Evolutionary conservation across 1,140 invertebrate genomes (phyloP), one percentile per base, ranked within the genome.

Genomic region (Hydropsyche tenuis): DNA sequence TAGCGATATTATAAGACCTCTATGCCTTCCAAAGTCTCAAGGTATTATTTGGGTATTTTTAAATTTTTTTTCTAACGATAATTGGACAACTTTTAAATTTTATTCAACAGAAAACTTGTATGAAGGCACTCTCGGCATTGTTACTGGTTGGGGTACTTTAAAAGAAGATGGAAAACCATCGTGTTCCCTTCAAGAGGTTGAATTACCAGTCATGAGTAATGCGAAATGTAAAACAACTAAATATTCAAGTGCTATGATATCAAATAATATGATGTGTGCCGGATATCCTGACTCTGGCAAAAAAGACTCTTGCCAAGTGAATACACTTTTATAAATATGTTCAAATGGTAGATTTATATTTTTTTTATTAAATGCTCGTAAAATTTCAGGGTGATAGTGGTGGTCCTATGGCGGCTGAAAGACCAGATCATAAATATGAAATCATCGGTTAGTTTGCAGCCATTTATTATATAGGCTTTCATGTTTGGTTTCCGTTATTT

Each of bases 251-350:
- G 87, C 88, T 42, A 92, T 93, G 90, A 95, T 95, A 68, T 92
- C 92, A 0, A 90, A 93, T 73, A 94, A 94, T 79, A 94, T 94
- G 93, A 78, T 95, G 80, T 96, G 94, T 79, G 94, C 93, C 22
- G 94, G 93, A 9, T 93, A 93, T 80, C 86, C 88, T 0, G 88
- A 91, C 16, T 85, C 85, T 5, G 94, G 94, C 11, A 85, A 89
- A 53, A 94, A 91, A 78, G 94, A 96, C 82, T 92, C 93, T 25
- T 96, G 94, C 80, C 94, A 96, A 86, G 92, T 93, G 3, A 37
- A 37, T 37, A 37, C 30, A 37, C 9, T 37, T 37, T 37, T 9
- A 37, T 4, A 37, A 37, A 4, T 4, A 37, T 4, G 3, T 37
- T 37, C 9, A 37, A 37, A 37, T 37, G 30, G 9, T 4, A 37